Base-by-base conservation (phyloP, 2,113 vertebrate genomes). In the Psettodes erumei region DNA sequence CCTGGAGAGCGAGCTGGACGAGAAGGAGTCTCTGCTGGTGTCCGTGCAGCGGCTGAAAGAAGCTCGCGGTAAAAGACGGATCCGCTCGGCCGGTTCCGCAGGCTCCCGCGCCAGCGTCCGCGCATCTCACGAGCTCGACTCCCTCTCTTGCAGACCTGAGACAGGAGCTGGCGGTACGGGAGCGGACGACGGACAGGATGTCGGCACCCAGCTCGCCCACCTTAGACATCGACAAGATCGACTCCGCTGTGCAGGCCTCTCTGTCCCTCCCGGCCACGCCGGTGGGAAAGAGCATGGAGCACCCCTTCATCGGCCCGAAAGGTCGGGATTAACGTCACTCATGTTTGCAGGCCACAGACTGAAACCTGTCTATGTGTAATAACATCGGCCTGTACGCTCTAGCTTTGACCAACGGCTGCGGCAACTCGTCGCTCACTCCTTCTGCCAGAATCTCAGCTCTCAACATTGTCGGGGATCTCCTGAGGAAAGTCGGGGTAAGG, bases 41-140 rank as follows among this genome's bases (percentile, higher is more conserved):
- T 99, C 98, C 13, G 98, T 99, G 23, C 98, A 99, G 92, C 94
- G 98, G 62, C 93, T 99, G 89, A 99, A 99, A 92, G 98, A 99
- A 92, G 98, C 98, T 3, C 95, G 98, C 96, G 98, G 97, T 99
- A 93, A 48, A 47, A 43, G 6, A 19, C 4, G 33, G 54, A 51
- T 35, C 4, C 18, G 6, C 10, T 47, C 33, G 30, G 8, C 27
- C 10, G 16, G 19, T 53, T 19, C 66, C 15, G 8, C 25, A 5
- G 10, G 35, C 13, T 21, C 19, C 18, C 4, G 15, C 21, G 4
- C 35, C 16, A 35, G 35, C 5, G 1, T n/a, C 6, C 0, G 23
- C 19, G 13, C 37, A 0, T 64, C 38, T 67, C 43, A 54, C 18
- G 0, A 40, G 1, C 77, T 27, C 60, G 9, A 33, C n/a, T 47